These are phyloP conservation scores for Conopomorpha cramerella DNA, from an alignment of 1,140 invertebrate species.

Conservation along the genomic window DNA sequence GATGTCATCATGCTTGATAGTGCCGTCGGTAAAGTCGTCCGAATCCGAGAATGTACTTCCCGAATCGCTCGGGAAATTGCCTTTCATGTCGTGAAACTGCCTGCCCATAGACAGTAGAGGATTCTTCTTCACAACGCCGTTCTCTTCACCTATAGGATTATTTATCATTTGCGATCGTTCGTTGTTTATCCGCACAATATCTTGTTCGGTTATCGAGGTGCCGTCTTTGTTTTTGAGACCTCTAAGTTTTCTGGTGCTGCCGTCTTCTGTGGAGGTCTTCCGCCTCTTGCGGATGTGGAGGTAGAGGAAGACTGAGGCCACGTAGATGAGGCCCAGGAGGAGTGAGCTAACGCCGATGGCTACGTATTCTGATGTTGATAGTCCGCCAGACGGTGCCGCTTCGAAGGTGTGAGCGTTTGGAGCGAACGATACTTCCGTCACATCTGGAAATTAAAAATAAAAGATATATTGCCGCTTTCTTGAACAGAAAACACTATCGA, in stretches of 20 bases:
- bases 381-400: constrained; percentile 42
- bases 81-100: constrained; percentile 62
- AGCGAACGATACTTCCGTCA: constrained; percentile 78
- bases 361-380: constrained; percentile 74
- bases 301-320: constrained; percentile 81
- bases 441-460: constrained; percentile 57
- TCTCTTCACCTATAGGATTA: constrained; percentile 45
- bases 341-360: constrained; percentile 81
- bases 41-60: constrained; percentile 47
- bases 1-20: constrained; percentile 26
- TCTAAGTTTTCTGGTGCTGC: constrained; percentile 22
- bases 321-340: constrained; percentile 79
- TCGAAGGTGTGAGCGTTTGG: constrained; percentile 65
- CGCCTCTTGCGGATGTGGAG: constrained; percentile 69
- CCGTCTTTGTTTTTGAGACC: constrained; percentile 36
- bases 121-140: constrained; percentile 76
- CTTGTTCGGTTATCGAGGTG: constrained; percentile 32
- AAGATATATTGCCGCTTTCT: no score
- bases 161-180: constrained; percentile 28
- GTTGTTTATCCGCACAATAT: constrained; percentile 42
- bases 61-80: constrained; percentile 50
- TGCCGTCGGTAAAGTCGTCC: constrained; percentile 37
- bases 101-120: constrained; percentile 66
- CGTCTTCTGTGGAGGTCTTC: constrained; percentile 30
- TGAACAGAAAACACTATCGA: no score